Conservation (phyloP, 2,888 invertebrate species). For the Eupelmus urozonus region DNA sequence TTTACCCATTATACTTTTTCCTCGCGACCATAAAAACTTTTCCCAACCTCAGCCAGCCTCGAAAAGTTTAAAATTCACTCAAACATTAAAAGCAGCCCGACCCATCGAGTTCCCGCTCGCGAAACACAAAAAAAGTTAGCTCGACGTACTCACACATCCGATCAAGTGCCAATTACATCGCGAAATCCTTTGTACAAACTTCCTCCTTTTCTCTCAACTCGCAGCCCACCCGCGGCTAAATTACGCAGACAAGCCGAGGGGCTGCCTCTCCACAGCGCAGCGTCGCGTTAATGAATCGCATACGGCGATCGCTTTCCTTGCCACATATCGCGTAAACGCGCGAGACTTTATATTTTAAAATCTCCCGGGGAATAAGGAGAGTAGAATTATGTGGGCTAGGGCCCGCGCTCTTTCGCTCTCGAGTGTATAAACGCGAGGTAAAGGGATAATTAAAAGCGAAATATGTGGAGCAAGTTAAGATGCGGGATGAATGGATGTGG, state of each 20-base stretch:
- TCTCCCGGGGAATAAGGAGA: background rate
- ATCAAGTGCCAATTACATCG: conserved; percentile 55
- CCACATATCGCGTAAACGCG: background rate
- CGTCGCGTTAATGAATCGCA: conserved; percentile 23
- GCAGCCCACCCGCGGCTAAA: background rate
- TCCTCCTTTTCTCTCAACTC: background rate
- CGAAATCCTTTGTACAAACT: conserved; percentile 39
- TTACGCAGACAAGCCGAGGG: background rate
- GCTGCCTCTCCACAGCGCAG: background rate
- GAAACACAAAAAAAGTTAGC: background rate
- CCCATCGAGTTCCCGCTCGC: background rate
- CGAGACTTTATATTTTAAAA: conserved; percentile 32
- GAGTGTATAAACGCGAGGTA: conserved; percentile 25
- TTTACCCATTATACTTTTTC: too few species aligned
- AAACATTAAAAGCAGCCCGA: background rate
- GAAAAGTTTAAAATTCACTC: too few species aligned
- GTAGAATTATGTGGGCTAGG: too few species aligned
- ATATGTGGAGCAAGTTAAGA: conserved; percentile 32
- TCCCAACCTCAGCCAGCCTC: too few species aligned
- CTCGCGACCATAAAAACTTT: too few species aligned
- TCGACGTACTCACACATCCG: background rate
- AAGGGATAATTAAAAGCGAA: conserved; percentile 50
- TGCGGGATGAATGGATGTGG: background rate
- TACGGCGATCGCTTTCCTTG: too few species aligned
- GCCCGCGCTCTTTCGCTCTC: background rate